Percentiles rank a stretch among this genome's conserved stretches.
These are phyloP conservation scores for Neogobius melanostomus DNA, from an alignment of 2,113 vertebrate genomes.

Conservation along the genomic window DNA sequence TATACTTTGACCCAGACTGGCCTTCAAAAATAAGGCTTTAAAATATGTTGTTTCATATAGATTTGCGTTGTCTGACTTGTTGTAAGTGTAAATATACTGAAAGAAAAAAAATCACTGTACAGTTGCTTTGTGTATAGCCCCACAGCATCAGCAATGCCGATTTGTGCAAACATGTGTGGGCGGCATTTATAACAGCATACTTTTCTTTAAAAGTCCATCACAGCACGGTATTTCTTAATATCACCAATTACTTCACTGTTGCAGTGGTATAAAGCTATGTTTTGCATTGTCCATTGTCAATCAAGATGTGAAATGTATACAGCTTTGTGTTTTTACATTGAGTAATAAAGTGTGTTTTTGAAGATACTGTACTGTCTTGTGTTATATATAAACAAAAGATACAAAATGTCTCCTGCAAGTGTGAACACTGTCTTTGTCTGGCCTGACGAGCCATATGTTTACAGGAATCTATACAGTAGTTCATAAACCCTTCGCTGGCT, in stretches of 20 bases:
- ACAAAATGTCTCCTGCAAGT: not conserved
- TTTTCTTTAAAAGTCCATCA: constrained; percentile 20
- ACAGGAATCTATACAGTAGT: constrained; percentile 6
- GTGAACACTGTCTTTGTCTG: not conserved
- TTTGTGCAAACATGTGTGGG: constrained; percentile 39
- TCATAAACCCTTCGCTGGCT: constrained; percentile 22
- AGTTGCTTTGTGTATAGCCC: constrained; percentile 49
- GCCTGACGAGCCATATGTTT: constrained; percentile 10
- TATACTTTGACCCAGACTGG: not conserved
- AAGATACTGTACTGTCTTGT: constrained; percentile 11
- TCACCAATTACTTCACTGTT: constrained; percentile 29
- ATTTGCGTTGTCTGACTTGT: constrained; percentile 8
- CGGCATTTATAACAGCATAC: constrained; percentile 29
- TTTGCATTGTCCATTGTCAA: constrained; percentile 17
- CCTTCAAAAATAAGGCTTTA: not conserved
- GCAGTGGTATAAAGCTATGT: constrained; percentile 17
- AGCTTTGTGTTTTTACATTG: constrained; percentile 55
- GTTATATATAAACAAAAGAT: not conserved
- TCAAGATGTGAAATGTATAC: constrained; percentile 46
- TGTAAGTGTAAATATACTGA: constrained; percentile 53
- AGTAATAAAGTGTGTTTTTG: constrained; percentile 62
- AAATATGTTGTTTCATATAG: constrained; percentile 45
- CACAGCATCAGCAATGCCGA: constrained; percentile 34
- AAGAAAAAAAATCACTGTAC: constrained; percentile 40
- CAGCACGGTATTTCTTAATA: constrained; percentile 29